Evolutionary conservation across 2,113 vertebrate species (phyloP).

Genomic region (Pristiophorus japonicus): DNA sequence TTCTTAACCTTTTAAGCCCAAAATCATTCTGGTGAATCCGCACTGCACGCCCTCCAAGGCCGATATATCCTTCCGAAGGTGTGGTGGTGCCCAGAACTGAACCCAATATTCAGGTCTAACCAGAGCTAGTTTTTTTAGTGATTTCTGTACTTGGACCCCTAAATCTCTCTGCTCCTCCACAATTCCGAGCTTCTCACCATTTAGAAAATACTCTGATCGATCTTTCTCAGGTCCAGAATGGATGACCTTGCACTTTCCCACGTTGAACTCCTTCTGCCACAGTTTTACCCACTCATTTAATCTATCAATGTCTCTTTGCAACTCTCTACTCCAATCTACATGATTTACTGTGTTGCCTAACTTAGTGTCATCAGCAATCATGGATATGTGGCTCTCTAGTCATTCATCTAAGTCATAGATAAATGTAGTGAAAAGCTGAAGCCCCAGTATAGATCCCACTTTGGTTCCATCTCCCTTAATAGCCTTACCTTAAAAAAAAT

Average conservation of each 20-base stretch:
- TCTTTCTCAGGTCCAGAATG: neutral
- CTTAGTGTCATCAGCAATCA: neutral
- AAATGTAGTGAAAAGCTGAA: neutral
- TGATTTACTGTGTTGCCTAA: neutral
- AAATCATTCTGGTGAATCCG: neutral
- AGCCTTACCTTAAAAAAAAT: too few species aligned
- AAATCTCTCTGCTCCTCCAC: neutral
- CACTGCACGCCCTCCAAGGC: neutral
- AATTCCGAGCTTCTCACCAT: neutral
- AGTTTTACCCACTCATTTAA: neutral
- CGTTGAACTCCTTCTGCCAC: neutral
- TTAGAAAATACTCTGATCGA: neutral
- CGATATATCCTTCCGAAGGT: neutral
- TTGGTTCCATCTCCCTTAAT: too few species aligned
- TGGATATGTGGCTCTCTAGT: neutral
- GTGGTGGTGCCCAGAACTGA: neutral
- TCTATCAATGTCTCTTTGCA: neutral
- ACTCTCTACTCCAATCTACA: neutral
- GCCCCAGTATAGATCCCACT: too few species aligned
- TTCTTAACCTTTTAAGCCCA: neutral
- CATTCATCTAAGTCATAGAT: neutral
- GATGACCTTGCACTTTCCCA: neutral
- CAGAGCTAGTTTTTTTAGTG: neutral
- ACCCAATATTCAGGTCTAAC: neutral
- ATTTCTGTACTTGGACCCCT: neutral